Evolutionary conservation across 2,113 vertebrate genomes (phyloP), one percentile per base, ranked within the genome.

Genomic region (Nothocercus julius): DNA sequence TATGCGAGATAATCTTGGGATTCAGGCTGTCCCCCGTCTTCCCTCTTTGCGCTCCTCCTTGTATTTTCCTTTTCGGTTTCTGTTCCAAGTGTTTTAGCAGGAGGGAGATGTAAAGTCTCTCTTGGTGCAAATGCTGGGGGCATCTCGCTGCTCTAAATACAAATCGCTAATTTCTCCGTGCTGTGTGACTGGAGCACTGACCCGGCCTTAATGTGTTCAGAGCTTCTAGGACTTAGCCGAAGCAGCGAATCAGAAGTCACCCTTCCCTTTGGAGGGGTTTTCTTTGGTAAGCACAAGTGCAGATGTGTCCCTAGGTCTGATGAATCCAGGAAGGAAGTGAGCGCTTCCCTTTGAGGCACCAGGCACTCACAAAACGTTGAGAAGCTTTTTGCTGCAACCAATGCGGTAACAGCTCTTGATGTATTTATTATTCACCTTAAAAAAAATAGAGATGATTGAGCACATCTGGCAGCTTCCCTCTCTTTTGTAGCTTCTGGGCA

Each of bases 271-370:
- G 5, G 51, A 82, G 64, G 17, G 40, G 34, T 85, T 27, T 11
- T 91, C 0, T 18, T 86, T 62, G 42, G 73, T 17, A 2, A 38
- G 86, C 73, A 51, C 77, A 78, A 64, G 82, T 14, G 1, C 95
- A 97, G 89, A 58, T 96, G 96, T 75, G 91, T 95, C 94, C 91
- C 69, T 13, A 72, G n/a, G 5, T 86, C 76, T 70, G 93, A 86
- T 88, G 92, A 85, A 79, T 88, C 40, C 76, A 92, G 96, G 85
- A 97, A 96, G 94, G 88, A 95, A 95, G 76, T 83, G n/a, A 89
- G 56, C 94, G 85, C 94, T 95, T 91, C 82, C 82, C 84, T 92
- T 10, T 1, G 6, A 67, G 85, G 89, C 85, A 80, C 53, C 89
- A 66, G 85, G 6, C 13, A 3, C 13, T 3, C 13, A 34, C 58